Base-by-base conservation (phyloP, 2,888 invertebrate species). In the Acronicta psi region DNA sequence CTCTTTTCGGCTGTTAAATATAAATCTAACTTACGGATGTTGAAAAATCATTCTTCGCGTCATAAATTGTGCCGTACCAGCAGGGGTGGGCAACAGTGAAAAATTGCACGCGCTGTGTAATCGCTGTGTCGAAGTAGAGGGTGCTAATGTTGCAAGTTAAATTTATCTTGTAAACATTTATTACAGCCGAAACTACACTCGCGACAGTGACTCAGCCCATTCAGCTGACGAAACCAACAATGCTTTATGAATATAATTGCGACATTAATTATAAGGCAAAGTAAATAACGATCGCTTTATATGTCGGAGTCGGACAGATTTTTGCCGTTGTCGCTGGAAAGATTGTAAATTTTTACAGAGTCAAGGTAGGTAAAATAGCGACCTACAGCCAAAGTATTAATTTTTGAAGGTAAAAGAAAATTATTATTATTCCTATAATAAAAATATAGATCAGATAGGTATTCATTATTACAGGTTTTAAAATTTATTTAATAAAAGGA, bases 31-130 rank as follows among this genome's bases (percentile, higher is more conserved):
- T 91, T 87, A 87, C 84, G 85, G 87, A 88, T 90, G 91, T 89
- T 91, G 91, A 92, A 91, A 93, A 92, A 92, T 92, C 90, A 91
- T 91, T 89, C 87, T 81, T 81, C 82, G 87, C 85, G 84, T 92
- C 91, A 92, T 92, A 92, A 91, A 91, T 92, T 88, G 88, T 90
- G 84, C 73, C 75, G 74, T 68, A 76, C 77, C 79, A 79, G 85
- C 87, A 83, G 89, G 90, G 91, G 90, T 81, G 87, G 82, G 83
- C 85, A 87, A 81, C 87, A 86, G 86, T 93, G 92, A 92, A 91
- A 92, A 90, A 92, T 92, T 89, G 88, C 91, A 89, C 82, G 84
- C 84, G 84, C 84, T 82, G 79, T 86, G 89, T 91, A 90, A 89
- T 89, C 89, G 87, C 81, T 85, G 83, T 86, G 87, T 87, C 86